Conservation (phyloP, 2,888 invertebrate species). For the Diarsia dahlii region DNA sequence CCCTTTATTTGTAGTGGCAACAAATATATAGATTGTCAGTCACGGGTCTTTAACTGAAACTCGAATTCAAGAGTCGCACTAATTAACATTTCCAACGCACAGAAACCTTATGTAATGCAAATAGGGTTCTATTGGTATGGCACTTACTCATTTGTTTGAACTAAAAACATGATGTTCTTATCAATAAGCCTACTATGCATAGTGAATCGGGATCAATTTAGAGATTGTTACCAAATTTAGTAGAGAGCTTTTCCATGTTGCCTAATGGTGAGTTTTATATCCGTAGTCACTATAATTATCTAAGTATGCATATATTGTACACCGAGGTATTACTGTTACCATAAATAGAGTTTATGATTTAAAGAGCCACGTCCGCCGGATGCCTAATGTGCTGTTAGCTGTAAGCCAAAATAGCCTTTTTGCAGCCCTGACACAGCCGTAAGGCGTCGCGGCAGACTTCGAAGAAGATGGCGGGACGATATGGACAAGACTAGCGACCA, state of each 20-base stretch:
- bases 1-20: neutral
- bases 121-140: neutral
- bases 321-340: neutral
- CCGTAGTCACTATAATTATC: neutral
- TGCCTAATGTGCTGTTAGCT: too few relatives aligned
- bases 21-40: neutral
- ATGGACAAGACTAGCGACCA: too few relatives aligned
- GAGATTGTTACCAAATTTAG: neutral
- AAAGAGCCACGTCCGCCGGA: neutral
- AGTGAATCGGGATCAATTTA: neutral
- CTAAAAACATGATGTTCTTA: too few relatives aligned
- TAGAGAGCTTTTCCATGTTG: neutral
- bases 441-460: too few relatives aligned
- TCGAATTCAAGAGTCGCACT: neutral
- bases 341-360: neutral
- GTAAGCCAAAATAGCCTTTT: too few relatives aligned
- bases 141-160: neutral
- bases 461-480: too few relatives aligned
- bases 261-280: neutral
- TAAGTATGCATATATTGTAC: neutral
- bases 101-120: neutral
- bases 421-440: too few relatives aligned
- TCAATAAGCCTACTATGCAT: too few relatives aligned
- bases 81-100: neutral
- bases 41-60: neutral